Evolutionary conservation across 1,140 invertebrate species (phyloP).

Genomic region (Penaeus japonicus): DNA sequence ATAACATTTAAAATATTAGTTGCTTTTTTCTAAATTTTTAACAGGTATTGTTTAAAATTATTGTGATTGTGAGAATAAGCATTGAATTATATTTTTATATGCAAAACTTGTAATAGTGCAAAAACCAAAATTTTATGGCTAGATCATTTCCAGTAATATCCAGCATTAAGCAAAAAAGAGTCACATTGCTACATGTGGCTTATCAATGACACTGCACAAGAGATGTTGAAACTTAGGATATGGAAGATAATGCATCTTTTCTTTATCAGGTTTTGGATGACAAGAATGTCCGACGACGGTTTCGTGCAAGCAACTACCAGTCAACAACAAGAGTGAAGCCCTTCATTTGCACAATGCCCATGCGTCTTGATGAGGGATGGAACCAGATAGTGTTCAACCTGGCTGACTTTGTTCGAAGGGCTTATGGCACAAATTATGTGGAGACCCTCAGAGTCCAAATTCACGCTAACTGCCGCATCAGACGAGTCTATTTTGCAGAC

Average conservation of each 20-base stretch:
- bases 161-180: no score
- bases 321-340: conserved; percentile 77
- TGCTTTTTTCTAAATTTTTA: no score
- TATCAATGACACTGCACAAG: neutral
- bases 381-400: conserved; percentile 98
- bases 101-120: no score
- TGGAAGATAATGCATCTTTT: no score
- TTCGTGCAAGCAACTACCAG: conserved; percentile 77
- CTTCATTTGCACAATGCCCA: conserved; percentile 81
- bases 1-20: no score
- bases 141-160: no score
- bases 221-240: no score
- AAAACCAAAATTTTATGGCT: no score
- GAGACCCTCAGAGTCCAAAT: conserved; percentile 98
- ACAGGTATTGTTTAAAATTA: no score
- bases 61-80: no score
- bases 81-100: no score
- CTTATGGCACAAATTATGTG: conserved; percentile 99
- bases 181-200: neutral
- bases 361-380: conserved; percentile 84
- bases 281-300: conserved; percentile 74
- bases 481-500: conserved; percentile 98
- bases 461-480: conserved; percentile 97
- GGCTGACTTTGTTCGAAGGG: conserved; percentile 95
- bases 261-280: conserved; percentile 71